Base-by-base conservation (phyloP, 2,888 invertebrate genomes). In the Macrosiphum euphorbiae region DNA sequence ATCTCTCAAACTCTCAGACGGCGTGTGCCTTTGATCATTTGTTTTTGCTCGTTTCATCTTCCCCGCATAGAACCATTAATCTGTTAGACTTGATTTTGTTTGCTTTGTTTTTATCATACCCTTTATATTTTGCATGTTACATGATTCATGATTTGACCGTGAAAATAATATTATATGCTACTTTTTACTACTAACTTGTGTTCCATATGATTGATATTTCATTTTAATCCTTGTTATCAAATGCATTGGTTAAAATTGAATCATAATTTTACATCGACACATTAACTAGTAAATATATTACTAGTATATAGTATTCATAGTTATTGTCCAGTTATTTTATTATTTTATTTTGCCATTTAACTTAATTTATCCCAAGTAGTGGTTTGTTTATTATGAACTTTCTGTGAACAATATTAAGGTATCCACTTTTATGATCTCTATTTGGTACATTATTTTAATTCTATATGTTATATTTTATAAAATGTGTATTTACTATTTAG, bases 21-120 rank as follows among this genome's bases (percentile, higher is more conserved):
- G 35, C 35, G 78, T 78, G 44, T 90, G 50, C 41, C 41, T 91
- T 35, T 84, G 16, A 35, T 84, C 41, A 35, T n/a, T n/a, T n/a
- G 26, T 67, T 90, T 26, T 90, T 67, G 67, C 58, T 90, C 10
- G 20, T 67, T 35, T 35, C 20, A 26, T 35, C 26, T 3, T 61
- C 52, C 47, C 28, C 50, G 58, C 35, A 26, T 24, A n/a, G 41
- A 67, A 88, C 67, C 61, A 87, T 50, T 92, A 88, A 92, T 67
- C 50, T 50, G 20, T 52, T 41, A 24, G 41, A 86, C 67, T 92
- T 87, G 50, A 86, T 91, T 28, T 86, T 58, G 58, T 86, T 86
- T 91, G 91, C 91, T 91, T 78, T 91, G 28, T 91, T 84, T n/a
- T 61, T 58, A 44, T 58, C 13, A 44, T 91, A 58, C n/a, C 85